A percentile compares a stretch with the other conserved stretches of the same genome.
Conservation (phyloP, 2,113 vertebrate species). For the Cyprinus carpio region DNA sequence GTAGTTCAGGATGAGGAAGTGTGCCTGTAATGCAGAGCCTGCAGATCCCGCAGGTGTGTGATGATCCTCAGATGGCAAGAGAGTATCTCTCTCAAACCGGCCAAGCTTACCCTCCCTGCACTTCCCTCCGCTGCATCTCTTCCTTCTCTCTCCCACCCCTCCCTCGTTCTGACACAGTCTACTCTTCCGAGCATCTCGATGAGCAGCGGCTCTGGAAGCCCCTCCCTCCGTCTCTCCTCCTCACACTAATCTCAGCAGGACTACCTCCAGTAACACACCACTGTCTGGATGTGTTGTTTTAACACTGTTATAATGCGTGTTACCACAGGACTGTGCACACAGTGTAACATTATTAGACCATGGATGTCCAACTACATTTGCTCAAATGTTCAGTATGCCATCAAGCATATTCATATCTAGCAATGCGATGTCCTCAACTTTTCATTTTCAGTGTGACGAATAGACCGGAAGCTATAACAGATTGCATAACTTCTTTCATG, state of each 20-base stretch:
- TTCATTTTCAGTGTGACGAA: not conserved
- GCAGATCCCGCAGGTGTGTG: slow-evolving; percentile 21
- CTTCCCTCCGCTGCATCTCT: slow-evolving; percentile 56
- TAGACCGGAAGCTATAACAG: not conserved
- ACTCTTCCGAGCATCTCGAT: slow-evolving; percentile 54
- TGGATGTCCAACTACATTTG: too few relatives aligned
- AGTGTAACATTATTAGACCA: too few relatives aligned
- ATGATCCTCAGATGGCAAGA: slow-evolving; percentile 18
- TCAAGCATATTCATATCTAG: not conserved
- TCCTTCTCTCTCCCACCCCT: slow-evolving; percentile 42
- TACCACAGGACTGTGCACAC: too few relatives aligned
- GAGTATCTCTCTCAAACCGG: not conserved
- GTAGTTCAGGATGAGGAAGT: not conserved
- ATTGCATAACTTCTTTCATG: slow-evolving; percentile 18
- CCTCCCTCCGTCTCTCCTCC: slow-evolving; percentile 47
- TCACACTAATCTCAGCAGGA: slow-evolving; percentile 28
- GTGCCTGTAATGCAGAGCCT: not conserved
- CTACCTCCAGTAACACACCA: slow-evolving; percentile 40
- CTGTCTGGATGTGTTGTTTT: not conserved
- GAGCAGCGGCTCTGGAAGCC: slow-evolving; percentile 53
- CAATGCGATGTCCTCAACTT: not conserved
- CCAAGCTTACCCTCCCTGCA: slow-evolving; percentile 59
- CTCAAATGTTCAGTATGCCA: slow-evolving; percentile 10
- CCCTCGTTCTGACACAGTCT: not conserved
- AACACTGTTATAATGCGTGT: not conserved